Evolutionary conservation across 1,140 invertebrate genomes (phyloP), one percentile per base, ranked within the genome.

Genomic region (Coenobita brevimanus): DNA sequence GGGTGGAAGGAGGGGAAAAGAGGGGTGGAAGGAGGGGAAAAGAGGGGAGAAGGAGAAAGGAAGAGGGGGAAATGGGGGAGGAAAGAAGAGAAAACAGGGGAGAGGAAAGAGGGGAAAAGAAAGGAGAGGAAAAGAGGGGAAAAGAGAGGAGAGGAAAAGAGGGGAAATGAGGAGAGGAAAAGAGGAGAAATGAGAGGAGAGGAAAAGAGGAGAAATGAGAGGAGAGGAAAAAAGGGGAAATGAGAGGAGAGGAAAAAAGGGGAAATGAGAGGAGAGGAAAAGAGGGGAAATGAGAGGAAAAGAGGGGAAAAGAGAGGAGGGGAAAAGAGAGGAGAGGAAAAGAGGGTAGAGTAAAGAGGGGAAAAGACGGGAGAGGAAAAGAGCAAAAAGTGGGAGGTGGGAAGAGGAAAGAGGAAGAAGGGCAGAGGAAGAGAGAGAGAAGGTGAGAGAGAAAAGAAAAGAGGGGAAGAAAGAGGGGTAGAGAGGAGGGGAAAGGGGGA

Each of bases 131-230:
- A n/a, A 24, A 21, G 30, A 43, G 41, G 15, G 13, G 36, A 78
- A n/a, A 46, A 46, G 38, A 24, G 30, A 76, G 27, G 30, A 76
- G 21, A 76, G n/a, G n/a, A n/a, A n/a, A n/a, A n/a, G n/a, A n/a
- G n/a, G n/a, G 43, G 41, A 43, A 27, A 76, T 8, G 30, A 24
- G 50, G 33, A 69, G n/a, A n/a, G 73, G 50, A 24, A 43, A 6
- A 76, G 24, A 76, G 73, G 73, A 43, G 50, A 24, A 76, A 76
- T 41, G 73, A 76, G 15, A 76, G 21, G 73, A 71, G 33, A 38
- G 36, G 67, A 71, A 38, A 38, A 71, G 67, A 6, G 41, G 36
- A 57, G 10, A n/a, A 13, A 10, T 71, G 36, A 38, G 41, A 71
- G 67, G 4, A 38, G 46, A 33, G 62, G 24, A 27, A 54, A 54